phyloP scores from a whole-genome alignment of 2,797 vertebrate species.

The Tokudaia tokunoshimensis region DNA sequence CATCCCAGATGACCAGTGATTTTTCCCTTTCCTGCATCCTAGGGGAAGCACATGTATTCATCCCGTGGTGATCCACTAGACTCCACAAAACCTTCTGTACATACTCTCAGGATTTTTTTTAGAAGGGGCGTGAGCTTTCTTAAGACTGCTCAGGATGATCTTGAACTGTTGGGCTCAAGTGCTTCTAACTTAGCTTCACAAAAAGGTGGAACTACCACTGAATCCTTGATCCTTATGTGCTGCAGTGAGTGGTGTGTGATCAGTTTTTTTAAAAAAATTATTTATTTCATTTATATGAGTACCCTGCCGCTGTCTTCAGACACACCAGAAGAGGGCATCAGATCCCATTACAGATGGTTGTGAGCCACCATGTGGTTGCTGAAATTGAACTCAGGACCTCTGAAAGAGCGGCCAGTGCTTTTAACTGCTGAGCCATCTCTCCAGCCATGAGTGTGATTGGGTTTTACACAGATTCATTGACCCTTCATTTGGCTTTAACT shows the following conservation, averaged over 20 bases:
- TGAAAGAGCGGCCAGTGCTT: too few species aligned
- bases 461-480: neutral
- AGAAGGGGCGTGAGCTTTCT: neutral
- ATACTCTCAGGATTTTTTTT: neutral
- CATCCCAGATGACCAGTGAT: neutral
- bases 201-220: neutral
- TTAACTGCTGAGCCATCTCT: too few species aligned
- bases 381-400: too few species aligned
- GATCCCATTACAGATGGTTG: too few species aligned
- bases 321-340: too few species aligned
- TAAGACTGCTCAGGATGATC: neutral
- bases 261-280: neutral
- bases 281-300: too few species aligned
- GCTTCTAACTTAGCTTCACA: neutral
- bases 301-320: too few species aligned
- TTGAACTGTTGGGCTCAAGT: neutral
- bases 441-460: too few species aligned
- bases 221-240: neutral
- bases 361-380: too few species aligned
- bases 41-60: neutral
- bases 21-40: neutral
- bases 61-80: neutral
- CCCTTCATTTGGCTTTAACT: neutral
- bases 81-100: neutral
- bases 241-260: neutral